Percentiles rank a stretch among this genome's conserved stretches.
phyloP scores from a whole-genome alignment of 2,888 invertebrate species.

The Hypolimnas misippus region DNA sequence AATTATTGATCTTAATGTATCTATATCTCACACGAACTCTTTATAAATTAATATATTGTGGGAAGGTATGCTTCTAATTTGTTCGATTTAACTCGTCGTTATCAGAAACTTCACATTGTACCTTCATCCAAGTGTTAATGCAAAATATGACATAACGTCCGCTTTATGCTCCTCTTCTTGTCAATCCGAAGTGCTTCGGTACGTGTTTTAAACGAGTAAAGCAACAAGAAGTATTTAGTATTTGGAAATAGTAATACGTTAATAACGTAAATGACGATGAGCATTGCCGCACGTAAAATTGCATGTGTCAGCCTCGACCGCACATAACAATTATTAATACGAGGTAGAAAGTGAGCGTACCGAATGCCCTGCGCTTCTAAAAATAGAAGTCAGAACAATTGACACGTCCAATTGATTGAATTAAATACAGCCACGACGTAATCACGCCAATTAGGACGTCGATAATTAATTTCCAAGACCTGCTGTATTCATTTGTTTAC shows the following conservation, averaged over 20 bases:
- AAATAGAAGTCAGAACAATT: slow-evolving; percentile 69
- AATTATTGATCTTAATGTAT: too few relatives aligned
- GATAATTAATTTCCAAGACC: slow-evolving; percentile 8
- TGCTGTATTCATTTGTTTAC: not conserved
- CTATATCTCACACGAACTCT: too few relatives aligned
- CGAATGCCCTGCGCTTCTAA: slow-evolving; percentile 63
- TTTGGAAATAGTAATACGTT: slow-evolving; percentile 54
- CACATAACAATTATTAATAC: slow-evolving; percentile 80
- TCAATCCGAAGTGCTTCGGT: too few relatives aligned
- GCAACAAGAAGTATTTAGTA: not conserved
- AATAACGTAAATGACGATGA: slow-evolving; percentile 67
- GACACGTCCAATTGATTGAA: slow-evolving; percentile 65
- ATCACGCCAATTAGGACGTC: slow-evolving; percentile 28
- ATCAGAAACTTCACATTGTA: too few relatives aligned
- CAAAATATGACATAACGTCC: too few relatives aligned
- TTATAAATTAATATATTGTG: too few relatives aligned
- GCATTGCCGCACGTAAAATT: slow-evolving; percentile 81
- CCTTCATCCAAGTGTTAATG: too few relatives aligned
- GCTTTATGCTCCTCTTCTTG: too few relatives aligned
- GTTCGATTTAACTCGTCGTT: too few relatives aligned
- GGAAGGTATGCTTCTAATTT: too few relatives aligned
- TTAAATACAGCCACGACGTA: slow-evolving; percentile 48
- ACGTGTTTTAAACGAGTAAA: not conserved
- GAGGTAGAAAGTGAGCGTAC: slow-evolving; percentile 78
- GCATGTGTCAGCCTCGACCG: slow-evolving; percentile 69